phyloP scores from a whole-genome alignment of 2,888 invertebrate species.

The Omphaloscelis lunosa region DNA sequence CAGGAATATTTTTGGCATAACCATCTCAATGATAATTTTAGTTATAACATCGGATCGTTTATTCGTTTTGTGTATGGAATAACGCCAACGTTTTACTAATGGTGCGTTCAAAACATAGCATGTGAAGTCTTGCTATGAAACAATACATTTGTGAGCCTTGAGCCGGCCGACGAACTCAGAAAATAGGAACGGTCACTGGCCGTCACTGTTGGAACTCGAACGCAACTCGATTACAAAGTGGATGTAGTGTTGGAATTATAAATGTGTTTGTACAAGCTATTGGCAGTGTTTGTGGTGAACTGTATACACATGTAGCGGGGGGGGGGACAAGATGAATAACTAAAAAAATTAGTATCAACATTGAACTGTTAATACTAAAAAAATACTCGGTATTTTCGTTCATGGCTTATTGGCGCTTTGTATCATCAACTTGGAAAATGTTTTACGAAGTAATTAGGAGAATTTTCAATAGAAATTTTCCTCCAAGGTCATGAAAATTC shows the following conservation, averaged over 20 bases:
- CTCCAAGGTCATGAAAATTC: slow-evolving; percentile 30
- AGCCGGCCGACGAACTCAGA: slow-evolving; percentile 75
- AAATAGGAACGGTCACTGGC: slow-evolving; percentile 70
- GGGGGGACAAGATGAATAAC: background rate
- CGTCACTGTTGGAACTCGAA: slow-evolving; percentile 65
- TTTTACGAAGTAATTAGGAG: slow-evolving; percentile 1
- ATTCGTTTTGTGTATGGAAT: slow-evolving; percentile 38
- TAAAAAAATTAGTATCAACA: slow-evolving; percentile 1
- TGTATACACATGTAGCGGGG: background rate
- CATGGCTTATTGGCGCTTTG: background rate
- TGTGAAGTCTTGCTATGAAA: slow-evolving; percentile 63
- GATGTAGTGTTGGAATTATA: slow-evolving; percentile 18
- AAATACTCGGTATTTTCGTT: background rate
- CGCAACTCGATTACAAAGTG: slow-evolving; percentile 58
- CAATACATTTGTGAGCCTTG: slow-evolving; percentile 72
- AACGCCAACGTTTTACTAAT: slow-evolving; percentile 55
- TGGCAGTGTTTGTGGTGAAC: slow-evolving; percentile 12
- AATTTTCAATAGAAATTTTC: slow-evolving; percentile 5
- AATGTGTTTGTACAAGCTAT: slow-evolving; percentile 37
- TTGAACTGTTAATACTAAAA: slow-evolving; percentile 1
- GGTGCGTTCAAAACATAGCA: slow-evolving; percentile 49
- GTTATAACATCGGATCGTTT: slow-evolving; percentile 30
- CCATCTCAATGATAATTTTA: slow-evolving; percentile 19
- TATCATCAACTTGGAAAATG: background rate
- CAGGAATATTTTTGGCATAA: background rate